Evolutionary conservation across 2,797 vertebrate species (phyloP), one percentile per base, ranked within the genome.

Genomic region (Diplodus puntazzo): DNA sequence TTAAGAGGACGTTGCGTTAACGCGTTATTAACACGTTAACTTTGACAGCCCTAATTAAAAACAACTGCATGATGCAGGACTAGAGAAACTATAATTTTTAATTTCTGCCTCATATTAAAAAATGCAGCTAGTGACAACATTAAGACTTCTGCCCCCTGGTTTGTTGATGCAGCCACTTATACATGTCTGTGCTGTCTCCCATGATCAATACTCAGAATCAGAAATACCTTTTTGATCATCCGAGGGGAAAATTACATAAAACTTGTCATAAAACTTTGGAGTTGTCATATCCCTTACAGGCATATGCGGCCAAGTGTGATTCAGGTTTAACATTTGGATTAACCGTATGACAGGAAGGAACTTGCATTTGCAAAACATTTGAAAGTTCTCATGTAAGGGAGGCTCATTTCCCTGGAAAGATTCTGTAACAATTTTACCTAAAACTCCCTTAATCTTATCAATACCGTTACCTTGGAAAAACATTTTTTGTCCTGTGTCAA

Each of bases 401-500:
- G 25, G 17, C 3, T 12, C 42, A 21, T 18, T 53, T 63, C 20
- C 12, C 4, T 21, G 20, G 3, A 27, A 78, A 62, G 6, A 14
- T 13, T 18, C 1, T 42, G 8, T 10, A 27, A 16, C 5, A 27
- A 39, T 48, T 2, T 18, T 3, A 23, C 4, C 2, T 20, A 3
- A 11, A 43, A n/a, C 11, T 42, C 1, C 0, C 0, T 23, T 4
- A 0, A 6, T 45, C 4, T 50, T 13, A 50, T 6, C 0, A 21
- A 0, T 1, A 21, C 0, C 0, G 3, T 63, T 94, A 99, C 98
- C 97, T 98, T 99, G 34, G 94, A 67, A 88, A 99, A 99, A 82
- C 98, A 99, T 70, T 99, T 99, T 91, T 97, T 99, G 89, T 99
- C 97, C 85, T 99, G 98, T 0, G 98, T 99, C 18, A 99, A 94